Evolutionary conservation across 2,113 vertebrate species (phyloP), one percentile per base, ranked within the genome.

Genomic region (Picathartes gymnocephalus): DNA sequence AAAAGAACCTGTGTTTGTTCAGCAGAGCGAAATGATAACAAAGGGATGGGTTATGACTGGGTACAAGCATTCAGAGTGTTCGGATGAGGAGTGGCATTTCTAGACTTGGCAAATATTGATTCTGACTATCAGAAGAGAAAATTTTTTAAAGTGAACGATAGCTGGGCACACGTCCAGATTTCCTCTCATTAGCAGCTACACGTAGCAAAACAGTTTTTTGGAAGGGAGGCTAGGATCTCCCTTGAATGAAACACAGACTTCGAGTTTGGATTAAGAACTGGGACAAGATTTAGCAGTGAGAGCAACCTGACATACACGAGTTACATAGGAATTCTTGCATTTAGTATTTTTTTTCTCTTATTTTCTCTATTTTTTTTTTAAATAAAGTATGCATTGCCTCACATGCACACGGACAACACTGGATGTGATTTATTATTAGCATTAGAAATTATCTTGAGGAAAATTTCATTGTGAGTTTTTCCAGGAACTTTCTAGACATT

Each of bases 71-170:
- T 62, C 11, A 1, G 69, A 82, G 58, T n/a, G 50, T 72, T 96
- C 84, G 61, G 44, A 64, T 37, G 62, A 88, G 68, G 76, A 96
- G 65, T 81, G 94, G 92, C 53, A 45, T 94, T 92, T 95, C 80
- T 94, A 77, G 51, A 54, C 68, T 93, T 78, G 40, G 82, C 88
- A 96, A 97, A 94, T 96, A 96, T 91, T 95, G 86, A 86, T 90
- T 71, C 58, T 79, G 40, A 69, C 64, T 92, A 90, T 94, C 82
- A 90, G 69, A 54, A 90, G 64, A 70, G 80, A 78, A 47, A 88
- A 91, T 88, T 94, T 93, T 95, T 90, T 86, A 28, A 92, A 95
- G 65, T 62, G 64, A 71, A 78, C 0, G 3, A 58, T 66, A 70
- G 11, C 71, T 86, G 68, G 88, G 28, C 60, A 80, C 70, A 64